These are phyloP conservation scores for Pseudomugil gertrudae DNA, from an alignment of 2,797 vertebrate genomes.

Conservation along the genomic window DNA sequence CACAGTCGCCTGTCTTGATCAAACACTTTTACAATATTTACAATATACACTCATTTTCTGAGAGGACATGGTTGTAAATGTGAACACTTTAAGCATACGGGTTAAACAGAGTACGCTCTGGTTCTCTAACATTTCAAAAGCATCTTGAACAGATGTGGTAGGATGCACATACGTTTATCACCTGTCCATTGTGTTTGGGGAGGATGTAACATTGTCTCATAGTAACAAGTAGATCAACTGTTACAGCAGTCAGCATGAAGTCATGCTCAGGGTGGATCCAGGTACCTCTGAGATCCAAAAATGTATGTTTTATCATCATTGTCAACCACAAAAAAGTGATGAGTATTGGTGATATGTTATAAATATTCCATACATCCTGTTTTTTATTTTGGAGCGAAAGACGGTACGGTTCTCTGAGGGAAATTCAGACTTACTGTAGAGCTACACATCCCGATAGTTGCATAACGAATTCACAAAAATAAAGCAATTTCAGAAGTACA, in stretches of 20 bases:
- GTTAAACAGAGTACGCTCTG: slow-evolving; percentile 11
- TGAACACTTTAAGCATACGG: slow-evolving; percentile 32
- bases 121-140: slow-evolving; percentile 21
- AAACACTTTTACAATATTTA: slow-evolving; percentile 17
- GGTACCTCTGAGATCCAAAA: slow-evolving; percentile 9
- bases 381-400: slow-evolving; percentile 68
- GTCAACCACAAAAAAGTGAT: slow-evolving; percentile 1
- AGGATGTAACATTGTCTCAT: slow-evolving; percentile 11
- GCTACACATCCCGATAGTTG: slow-evolving; percentile 55
- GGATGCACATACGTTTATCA: slow-evolving; percentile 36
- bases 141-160: slow-evolving; percentile 33
- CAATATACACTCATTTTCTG: slow-evolving; percentile 25
- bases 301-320: slow-evolving; percentile 26
- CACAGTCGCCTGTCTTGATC: slow-evolving; percentile 38
- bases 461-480: slow-evolving; percentile 52
- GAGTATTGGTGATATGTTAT: not conserved
- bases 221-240: slow-evolving; percentile 40
- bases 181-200: slow-evolving; percentile 21
- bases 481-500: slow-evolving; percentile 40
- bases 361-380: slow-evolving; percentile 62
- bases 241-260: slow-evolving; percentile 55
- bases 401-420: slow-evolving; percentile 47
- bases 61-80: slow-evolving; percentile 26
- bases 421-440: slow-evolving; percentile 47
- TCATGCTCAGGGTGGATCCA: slow-evolving; percentile 28